Conservation (phyloP, 2,113 vertebrate species). For the Platysternon megacephalum region DNA sequence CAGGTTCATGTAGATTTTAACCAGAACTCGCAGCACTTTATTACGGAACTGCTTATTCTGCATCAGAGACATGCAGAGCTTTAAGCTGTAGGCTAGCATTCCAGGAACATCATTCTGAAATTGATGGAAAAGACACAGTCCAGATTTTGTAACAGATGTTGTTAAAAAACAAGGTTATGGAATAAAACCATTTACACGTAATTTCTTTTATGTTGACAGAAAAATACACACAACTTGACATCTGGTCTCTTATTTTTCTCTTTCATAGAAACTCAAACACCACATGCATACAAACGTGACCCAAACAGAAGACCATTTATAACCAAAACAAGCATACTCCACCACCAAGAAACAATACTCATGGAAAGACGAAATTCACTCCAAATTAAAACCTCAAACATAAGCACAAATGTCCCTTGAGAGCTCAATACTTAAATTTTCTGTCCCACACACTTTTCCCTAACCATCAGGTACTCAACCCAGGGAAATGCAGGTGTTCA, state of each 20-base stretch:
- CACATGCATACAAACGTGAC: not conserved
- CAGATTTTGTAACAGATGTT: not conserved
- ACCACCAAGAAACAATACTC: not conserved
- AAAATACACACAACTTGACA: fast-evolving
- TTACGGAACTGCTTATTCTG: conserved; percentile 99
- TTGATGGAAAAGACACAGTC: conserved; percentile 23
- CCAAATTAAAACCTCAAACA: not conserved
- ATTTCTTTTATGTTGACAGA: not conserved
- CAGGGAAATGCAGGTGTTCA: not conserved
- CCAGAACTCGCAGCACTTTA: conserved; percentile 93
- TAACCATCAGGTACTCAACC: not conserved
- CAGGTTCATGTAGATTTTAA: conserved; percentile 99
- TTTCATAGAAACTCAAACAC: not conserved
- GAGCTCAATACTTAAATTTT: not conserved
- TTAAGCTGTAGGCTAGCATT: conserved; percentile 98
- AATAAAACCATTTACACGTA: not conserved
- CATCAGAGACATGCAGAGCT: conserved; percentile 99
- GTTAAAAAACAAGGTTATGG: not conserved
- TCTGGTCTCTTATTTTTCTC: not conserved
- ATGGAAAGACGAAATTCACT: not conserved
- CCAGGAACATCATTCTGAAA: conserved; percentile 94
- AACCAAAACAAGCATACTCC: not conserved
- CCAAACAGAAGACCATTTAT: not conserved
- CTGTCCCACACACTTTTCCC: not conserved
- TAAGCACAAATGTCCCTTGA: not conserved